Evolutionary conservation across 2,797 vertebrate genomes (phyloP).

Genomic region (Rhincodon typus): DNA sequence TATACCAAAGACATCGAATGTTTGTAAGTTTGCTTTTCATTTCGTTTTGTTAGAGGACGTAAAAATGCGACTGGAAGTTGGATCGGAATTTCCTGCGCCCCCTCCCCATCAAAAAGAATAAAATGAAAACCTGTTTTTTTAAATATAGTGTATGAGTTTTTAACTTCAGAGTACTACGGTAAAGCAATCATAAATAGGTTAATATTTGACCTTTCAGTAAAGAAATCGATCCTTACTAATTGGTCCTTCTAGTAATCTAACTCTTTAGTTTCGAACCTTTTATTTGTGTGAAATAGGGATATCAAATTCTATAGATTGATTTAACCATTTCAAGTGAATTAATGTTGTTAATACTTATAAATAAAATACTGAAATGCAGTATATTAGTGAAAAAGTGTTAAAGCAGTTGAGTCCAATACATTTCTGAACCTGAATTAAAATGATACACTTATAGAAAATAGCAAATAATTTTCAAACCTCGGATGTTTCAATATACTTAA

Average conservation of each 20-base stretch:
- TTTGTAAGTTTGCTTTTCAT: neutral
- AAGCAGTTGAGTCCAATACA: neutral
- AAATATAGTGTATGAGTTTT: neutral
- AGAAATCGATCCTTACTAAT: neutral
- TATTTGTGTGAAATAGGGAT: neutral
- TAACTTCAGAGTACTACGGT: neutral
- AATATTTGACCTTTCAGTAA: neutral
- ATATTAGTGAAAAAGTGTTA: neutral
- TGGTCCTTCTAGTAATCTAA: neutral
- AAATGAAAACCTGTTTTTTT: neutral
- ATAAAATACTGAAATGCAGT: neutral
- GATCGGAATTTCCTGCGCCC: neutral
- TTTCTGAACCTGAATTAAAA: neutral
- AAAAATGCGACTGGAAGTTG: neutral
- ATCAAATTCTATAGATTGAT: neutral
- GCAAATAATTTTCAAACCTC: neutral
- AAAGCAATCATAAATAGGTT: neutral
- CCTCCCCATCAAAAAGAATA: neutral
- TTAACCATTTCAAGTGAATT: neutral
- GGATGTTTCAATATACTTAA: neutral
- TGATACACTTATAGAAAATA: too few species aligned
- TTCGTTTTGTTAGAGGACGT: neutral
- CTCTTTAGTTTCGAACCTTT: neutral
- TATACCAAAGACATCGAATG: neutral
- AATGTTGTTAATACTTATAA: neutral